Evolutionary conservation across 2,797 vertebrate genomes (phyloP).

Genomic region (Notamacropus eugenii): DNA sequence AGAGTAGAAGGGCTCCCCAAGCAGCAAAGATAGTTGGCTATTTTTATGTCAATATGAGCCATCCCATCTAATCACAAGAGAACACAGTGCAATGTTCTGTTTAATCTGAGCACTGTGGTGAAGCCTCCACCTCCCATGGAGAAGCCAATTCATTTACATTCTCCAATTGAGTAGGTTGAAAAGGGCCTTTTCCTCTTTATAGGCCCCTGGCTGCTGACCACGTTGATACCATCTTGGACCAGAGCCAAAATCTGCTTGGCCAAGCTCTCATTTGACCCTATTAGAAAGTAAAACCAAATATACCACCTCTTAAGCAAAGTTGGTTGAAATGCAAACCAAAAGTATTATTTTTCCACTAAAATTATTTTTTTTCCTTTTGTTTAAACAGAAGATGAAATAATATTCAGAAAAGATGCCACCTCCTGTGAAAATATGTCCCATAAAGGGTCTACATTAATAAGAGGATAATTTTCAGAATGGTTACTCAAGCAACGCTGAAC

Average conservation of each 20-base stretch:
- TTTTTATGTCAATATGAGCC: neutral
- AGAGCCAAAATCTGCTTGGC: neutral
- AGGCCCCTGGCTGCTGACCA: neutral
- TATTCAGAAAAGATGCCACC: neutral
- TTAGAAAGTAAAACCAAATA: conserved; percentile 18
- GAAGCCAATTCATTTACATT: neutral
- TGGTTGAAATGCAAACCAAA: neutral
- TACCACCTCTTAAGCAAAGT: neutral
- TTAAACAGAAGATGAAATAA: conserved; percentile 9
- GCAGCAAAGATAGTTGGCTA: neutral
- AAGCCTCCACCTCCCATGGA: neutral
- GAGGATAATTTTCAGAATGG: neutral
- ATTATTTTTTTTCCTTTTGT: neutral
- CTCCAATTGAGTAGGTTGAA: neutral
- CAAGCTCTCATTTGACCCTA: neutral
- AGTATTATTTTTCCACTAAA: neutral
- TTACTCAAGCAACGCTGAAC: neutral
- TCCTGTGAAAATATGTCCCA: neutral
- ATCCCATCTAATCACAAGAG: neutral
- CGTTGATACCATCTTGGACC: neutral
- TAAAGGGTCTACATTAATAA: neutral
- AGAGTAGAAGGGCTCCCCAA: neutral
- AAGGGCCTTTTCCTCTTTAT: neutral
- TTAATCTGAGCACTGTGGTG: neutral
- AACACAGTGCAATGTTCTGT: neutral